Evolutionary conservation across 2,797 vertebrate species (phyloP).

Genomic region (Muscicapa striata): DNA sequence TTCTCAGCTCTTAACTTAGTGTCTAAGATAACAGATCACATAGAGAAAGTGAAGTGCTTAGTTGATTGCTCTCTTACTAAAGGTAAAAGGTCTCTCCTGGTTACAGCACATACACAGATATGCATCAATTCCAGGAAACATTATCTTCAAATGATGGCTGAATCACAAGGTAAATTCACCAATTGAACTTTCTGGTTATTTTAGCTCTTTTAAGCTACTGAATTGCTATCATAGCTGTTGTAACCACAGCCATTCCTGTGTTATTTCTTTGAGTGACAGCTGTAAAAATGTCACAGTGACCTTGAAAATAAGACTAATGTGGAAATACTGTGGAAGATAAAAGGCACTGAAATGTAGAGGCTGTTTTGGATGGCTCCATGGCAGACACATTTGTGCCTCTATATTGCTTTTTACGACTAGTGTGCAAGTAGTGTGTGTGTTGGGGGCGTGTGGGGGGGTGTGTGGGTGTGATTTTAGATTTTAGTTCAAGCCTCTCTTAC

Average conservation of each 20-base stretch:
- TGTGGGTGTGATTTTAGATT: not conserved
- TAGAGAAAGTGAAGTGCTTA: not conserved
- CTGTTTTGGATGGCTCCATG: not conserved
- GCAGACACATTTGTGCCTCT: not conserved
- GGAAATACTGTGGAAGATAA: not conserved
- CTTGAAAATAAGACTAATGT: conserved; percentile 5
- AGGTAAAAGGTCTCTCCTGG: not conserved
- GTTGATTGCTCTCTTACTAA: not conserved
- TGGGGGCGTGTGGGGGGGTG: too few relatives aligned
- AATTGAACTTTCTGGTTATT: conserved; percentile 39
- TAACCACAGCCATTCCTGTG: not conserved
- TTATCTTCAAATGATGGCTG: conserved; percentile 8
- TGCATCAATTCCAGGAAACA: conserved; percentile 36
- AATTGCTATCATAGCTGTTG: not conserved
- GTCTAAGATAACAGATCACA: not conserved
- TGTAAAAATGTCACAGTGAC: conserved; percentile 25
- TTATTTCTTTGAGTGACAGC: not conserved
- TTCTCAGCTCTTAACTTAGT: not conserved
- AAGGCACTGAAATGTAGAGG: not conserved
- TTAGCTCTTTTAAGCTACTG: not conserved
- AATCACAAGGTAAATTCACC: conserved; percentile 14
- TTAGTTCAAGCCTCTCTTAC: not conserved
- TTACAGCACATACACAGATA: not conserved
- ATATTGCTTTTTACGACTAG: not conserved
- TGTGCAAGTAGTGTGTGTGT: too few relatives aligned